Evolutionary conservation across 1,140 invertebrate genomes (phyloP), one percentile per base, ranked within the genome.

Genomic region (Adoxophyes honmai): DNA sequence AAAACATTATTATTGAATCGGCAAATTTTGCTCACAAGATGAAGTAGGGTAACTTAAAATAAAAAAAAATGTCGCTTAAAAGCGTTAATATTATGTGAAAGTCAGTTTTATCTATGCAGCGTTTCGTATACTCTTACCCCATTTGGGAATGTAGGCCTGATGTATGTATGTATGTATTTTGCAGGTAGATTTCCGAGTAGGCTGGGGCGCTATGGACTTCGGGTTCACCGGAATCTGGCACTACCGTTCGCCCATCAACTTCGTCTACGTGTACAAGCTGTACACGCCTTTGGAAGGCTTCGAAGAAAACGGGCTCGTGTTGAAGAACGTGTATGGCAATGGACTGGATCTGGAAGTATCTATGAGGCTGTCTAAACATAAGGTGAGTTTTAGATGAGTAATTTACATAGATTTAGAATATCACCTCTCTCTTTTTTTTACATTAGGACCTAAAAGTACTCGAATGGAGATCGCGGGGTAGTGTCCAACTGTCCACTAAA

Each of bases 181-280:
- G n/a, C 67, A 93, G 92, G 89, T 94, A 5, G 94, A 96, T 70
- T 93, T 95, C 68, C 88, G 94, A 35, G 80, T 93, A 1, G 92
- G 92, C 11, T 96, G 94, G 90, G 95, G 95, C 52, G 91, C 91
- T n/a, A 89, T 94, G 62, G 91, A 93, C 1, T 87, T 93, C 33
- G 95, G 95, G 18, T 95, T 96, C 63, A 92, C 92, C 1, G 94
- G 94, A 33, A 91, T 94, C 35, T 95, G 94, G 94, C 92, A 93
- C 56, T 95, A 92, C 73, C 81, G 89, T n/a, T 92, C 92, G 35
- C 65, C 92, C 0, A 91, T 91, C 3, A 91, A 96, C 78, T 94
- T 96, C 51, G 92, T 95, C 60, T 95, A 96, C 69, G 91, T 93
- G 10, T 95, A 95, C 70, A 92, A 94, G 62, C 80, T 96, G 8